Base-by-base conservation (phyloP, 2,797 vertebrate genomes). In the Gallirallus australis region DNA sequence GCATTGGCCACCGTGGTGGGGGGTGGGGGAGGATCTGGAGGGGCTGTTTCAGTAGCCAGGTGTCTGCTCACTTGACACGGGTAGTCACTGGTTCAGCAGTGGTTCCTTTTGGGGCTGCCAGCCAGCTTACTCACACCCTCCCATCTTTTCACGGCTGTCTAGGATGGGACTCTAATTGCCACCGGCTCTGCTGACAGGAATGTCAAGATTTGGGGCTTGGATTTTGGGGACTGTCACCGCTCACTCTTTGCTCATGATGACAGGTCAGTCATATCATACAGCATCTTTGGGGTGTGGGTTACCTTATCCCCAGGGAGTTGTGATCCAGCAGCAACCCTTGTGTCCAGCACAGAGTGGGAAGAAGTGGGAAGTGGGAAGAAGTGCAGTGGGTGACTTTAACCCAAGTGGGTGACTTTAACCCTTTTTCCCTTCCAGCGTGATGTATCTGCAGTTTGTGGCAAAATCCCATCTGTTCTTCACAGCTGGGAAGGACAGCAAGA, bases 381-480 rank as follows among this genome's bases (percentile, higher is more conserved):
- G n/a, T 72, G 25, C 59, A 48, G 20, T 52, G 16, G 35, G 35
- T 35, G 35, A 35, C 35, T 35, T 35, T 35, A 35, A 35, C 9
- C 10, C 7, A 37, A 1, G 14, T 39, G 54, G 14, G 30, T 95
- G 42, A 94, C 83, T 69, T 63, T 79, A 52, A 65, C 25, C 42
- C 45, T 75, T 94, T 92, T 65, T 95, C 9, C 80, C 69, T 93
- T 96, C 60, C 85, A 99, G 99, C 73, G 99, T 99, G 97, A 99
- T 99, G 99, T 99, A 98, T 96, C 98, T 99, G 28, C 99, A 99
- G 98, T 99, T 99, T 93, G 99, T 99, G 56, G 98, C 99, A 10
- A 99, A 99, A 97, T 99, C 99, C 88, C 99, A 99, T 96, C 98
- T 99, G 95, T 99, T 99, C 98, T 99, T 99, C 98, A 99, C 99